phyloP scores from a whole-genome alignment of 2,888 invertebrate species.

The Erannis defoliaria region DNA sequence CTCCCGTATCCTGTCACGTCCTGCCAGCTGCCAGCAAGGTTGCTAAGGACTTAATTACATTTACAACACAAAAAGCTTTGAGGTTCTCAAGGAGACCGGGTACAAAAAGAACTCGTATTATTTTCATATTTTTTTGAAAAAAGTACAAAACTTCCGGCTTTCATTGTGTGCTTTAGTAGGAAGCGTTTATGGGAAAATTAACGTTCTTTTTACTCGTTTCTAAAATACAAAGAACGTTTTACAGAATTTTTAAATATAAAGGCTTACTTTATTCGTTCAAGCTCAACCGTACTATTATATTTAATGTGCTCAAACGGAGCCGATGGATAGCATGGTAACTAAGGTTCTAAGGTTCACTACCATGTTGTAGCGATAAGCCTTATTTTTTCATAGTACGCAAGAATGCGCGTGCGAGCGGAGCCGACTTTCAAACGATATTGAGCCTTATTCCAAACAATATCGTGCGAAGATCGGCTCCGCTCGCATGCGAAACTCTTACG shows the following conservation, averaged over 20 bases:
- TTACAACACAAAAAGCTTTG: slow-evolving; percentile 45
- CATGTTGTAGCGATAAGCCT: too few relatives aligned
- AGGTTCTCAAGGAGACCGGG: slow-evolving; percentile 36
- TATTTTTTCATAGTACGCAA: too few relatives aligned
- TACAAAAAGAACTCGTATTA: slow-evolving; percentile 38
- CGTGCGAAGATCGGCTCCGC: too few relatives aligned
- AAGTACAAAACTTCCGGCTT: slow-evolving; percentile 38
- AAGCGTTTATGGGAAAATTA: slow-evolving; percentile 41
- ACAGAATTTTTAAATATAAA: slow-evolving; percentile 6
- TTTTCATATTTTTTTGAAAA: slow-evolving; percentile 36
- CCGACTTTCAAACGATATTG: too few relatives aligned
- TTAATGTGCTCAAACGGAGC: too few relatives aligned
- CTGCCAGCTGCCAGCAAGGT: slow-evolving; percentile 16
- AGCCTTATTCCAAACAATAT: too few relatives aligned
- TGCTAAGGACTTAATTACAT: slow-evolving; percentile 42
- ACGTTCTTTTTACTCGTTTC: slow-evolving; percentile 37
- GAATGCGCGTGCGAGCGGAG: too few relatives aligned
- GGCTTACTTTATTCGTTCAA: background rate
- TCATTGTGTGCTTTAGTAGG: slow-evolving; percentile 34
- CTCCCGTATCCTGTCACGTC: slow-evolving; percentile 11
- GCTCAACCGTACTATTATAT: too few relatives aligned
- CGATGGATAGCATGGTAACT: too few relatives aligned
- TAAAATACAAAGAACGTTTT: slow-evolving; percentile 21
- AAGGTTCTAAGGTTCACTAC: too few relatives aligned
- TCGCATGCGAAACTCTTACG: too few relatives aligned